Evolutionary conservation across 64 coral and sea anemone genomes (phyloP).

Genomic region (Actinia tenebrosa): DNA sequence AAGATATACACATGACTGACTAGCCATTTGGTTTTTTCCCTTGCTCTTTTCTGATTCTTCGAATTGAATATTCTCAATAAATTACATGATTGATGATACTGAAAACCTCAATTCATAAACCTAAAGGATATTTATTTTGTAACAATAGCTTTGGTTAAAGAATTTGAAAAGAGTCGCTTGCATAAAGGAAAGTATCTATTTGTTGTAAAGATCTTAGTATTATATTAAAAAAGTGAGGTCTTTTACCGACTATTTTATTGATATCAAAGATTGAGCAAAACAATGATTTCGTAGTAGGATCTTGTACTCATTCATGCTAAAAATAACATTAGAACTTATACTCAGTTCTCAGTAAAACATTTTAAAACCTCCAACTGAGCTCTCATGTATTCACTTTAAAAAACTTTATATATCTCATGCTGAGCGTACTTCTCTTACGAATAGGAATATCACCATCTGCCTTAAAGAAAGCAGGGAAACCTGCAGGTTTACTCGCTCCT

Average conservation of each 20-base stretch:
- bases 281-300: background rate
- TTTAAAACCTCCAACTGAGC: slow-evolving; percentile 12
- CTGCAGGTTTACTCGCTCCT: background rate
- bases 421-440: background rate
- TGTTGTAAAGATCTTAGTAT: background rate
- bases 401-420: background rate
- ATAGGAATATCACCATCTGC: slow-evolving; percentile 7
- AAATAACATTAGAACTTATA: background rate
- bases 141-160: background rate
- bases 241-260: background rate
- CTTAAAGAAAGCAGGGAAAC: background rate
- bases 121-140: background rate
- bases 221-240: background rate
- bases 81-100: background rate
- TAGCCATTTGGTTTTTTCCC: background rate
- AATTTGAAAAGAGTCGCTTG: background rate
- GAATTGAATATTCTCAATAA: background rate
- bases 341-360: background rate
- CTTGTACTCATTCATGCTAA: background rate
- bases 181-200: background rate
- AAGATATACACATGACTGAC: background rate
- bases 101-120: background rate
- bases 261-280: background rate
- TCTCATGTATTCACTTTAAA: background rate
- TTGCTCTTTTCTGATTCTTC: background rate